Evolutionary conservation across 2,113 vertebrate genomes (phyloP), one percentile per base, ranked within the genome.

Genomic region (Glaucidium brasilianum): DNA sequence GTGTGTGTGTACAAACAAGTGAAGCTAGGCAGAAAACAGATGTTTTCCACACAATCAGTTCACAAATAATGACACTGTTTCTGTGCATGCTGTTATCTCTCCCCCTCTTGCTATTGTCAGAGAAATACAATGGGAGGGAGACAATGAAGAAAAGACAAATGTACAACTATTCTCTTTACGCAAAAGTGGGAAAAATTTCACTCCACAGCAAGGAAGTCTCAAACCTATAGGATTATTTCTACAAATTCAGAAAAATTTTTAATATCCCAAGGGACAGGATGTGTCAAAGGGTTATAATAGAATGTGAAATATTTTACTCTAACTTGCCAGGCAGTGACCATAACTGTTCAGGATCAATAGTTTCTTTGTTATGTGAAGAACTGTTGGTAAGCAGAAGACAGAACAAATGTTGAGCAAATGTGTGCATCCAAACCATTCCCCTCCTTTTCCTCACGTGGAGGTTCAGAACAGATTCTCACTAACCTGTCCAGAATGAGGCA

Each of bases 1-100:
- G 17, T 32, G 72, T 52, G n/a, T 87, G 86, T 96, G 72, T 97
- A 41, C 86, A 96, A 97, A 95, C 96, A 96, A 95, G 78, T 39
- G 63, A 93, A 86, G 27, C 39, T 88, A 80, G 75, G 60, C 64
- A 95, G 83, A 94, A 97, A 92, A 93, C 81, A 95, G 79, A 88
- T 72, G 62, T 81, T 94, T 94, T 88, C 73, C 77, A 64, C 41
- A 80, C 58, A 95, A 64, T 88, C 72, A 29, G 25, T 43, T 96
- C 56, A 84, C 55, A 93, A 94, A 93, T 88, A 92, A 94, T 77
- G 55, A 96, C 26, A 11, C 34, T 72, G 58, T 58, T 92, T 49
- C 63, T 1, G 1, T 55, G 75, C 41, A n/a, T 63, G 64, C 84
- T 73, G n/a, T 21, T 83, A 86, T 47, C 50, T 77, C 41, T 88